Conservation (phyloP, 2,797 vertebrate species). For the Artibeus jamaicensis region DNA sequence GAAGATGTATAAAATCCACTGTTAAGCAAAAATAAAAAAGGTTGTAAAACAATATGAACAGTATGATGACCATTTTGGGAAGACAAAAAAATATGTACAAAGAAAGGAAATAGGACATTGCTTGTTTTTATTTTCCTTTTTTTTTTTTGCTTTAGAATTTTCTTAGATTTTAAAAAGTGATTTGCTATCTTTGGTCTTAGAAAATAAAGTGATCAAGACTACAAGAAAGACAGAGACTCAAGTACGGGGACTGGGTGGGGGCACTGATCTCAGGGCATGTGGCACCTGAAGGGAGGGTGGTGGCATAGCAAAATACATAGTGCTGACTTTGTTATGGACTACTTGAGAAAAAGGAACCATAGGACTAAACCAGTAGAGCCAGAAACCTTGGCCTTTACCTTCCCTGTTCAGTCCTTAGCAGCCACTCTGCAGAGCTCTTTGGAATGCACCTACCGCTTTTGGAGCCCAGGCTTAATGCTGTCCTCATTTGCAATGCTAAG, state of each 20-base stretch:
- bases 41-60: background rate
- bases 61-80: background rate
- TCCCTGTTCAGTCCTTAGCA: background rate
- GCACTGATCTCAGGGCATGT: background rate
- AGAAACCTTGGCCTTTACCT: background rate
- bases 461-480: background rate
- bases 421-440: background rate
- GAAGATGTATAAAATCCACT: background rate
- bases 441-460: background rate
- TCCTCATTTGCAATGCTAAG: slow-evolving; percentile 64
- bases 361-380: background rate
- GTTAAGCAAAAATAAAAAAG: slow-evolving; percentile 1
- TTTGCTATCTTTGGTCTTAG: background rate
- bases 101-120: background rate
- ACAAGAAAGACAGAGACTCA: background rate
- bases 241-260: background rate
- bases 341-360: background rate
- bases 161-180: background rate
- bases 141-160: background rate
- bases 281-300: background rate
- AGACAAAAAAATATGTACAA: background rate
- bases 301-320: no score
- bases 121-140: background rate
- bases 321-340: background rate
- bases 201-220: background rate